Percentiles rank a stretch among this genome's conserved stretches.
Evolutionary conservation across 1,140 invertebrate genomes (phyloP).

Genomic region (Papilio polytes): DNA sequence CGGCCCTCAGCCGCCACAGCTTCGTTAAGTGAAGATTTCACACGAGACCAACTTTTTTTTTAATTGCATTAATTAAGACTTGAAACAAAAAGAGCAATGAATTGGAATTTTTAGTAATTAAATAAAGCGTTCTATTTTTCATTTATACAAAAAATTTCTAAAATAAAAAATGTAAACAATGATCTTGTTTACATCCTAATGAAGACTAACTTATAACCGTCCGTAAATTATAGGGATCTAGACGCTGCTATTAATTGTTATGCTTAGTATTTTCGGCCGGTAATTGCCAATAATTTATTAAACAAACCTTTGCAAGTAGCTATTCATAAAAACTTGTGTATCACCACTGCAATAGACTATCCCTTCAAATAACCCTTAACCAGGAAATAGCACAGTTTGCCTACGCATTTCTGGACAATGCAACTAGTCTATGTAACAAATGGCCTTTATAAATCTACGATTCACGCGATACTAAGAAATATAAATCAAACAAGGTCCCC

Average conservation of each 20-base stretch:
- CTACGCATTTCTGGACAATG: constrained; percentile 7
- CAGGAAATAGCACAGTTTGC: constrained; percentile 3
- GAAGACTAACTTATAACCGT: background rate
- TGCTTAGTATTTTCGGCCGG: background rate
- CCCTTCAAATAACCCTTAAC: background rate
- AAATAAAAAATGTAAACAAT: background rate
- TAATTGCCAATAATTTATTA: background rate
- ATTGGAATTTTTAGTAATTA: background rate
- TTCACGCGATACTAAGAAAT: constrained; percentile 45
- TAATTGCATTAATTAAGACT: constrained; percentile 26
- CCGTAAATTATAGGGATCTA: background rate
- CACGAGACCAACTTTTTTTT: background rate
- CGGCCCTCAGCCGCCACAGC: background rate
- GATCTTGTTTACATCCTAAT: background rate
- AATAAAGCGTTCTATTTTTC: background rate
- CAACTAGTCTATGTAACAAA: constrained; percentile 42
- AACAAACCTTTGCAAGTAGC: background rate
- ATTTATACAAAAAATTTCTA: background rate
- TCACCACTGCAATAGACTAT: background rate
- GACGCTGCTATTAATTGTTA: background rate
- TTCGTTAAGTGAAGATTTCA: constrained; percentile 31
- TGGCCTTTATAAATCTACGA: constrained; percentile 44
- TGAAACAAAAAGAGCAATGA: constrained; percentile 22
- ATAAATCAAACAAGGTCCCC: constrained; percentile 56
- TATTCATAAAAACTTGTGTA: background rate